Base-by-base conservation (phyloP, 2,888 invertebrate genomes). In the Athripsodes cinereus region DNA sequence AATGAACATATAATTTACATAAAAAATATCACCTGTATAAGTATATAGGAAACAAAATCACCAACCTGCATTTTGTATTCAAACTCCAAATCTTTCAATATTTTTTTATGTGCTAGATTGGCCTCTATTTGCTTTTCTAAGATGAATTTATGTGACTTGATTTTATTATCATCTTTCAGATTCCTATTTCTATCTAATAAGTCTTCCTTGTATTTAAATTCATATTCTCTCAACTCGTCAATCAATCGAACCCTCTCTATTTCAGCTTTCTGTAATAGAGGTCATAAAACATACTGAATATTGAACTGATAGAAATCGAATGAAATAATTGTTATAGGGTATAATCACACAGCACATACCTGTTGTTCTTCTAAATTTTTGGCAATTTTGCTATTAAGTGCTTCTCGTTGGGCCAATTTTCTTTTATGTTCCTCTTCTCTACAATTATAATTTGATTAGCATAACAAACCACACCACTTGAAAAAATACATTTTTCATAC, bases 201-300 rank as follows among this genome's bases (percentile, higher is more conserved):
- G n/a, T 22, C 44, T 20, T 52, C 13, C 46, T 47, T 21, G 21
- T 54, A 16, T 20, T 35, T 44, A 31, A 57, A 52, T 49, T 59
- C 62, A 53, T 59, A 53, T 16, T 59, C 57, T 47, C 48, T 46
- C 5, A 62, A 35, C 44, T 62, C 55, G 46, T 53, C 40, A 35
- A 62, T 55, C 16, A 62, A 31, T 20, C 55, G 10, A 13, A 21
- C 47, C 31, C 55, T 47, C 55, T 59, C 59, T 40, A 57, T 48
- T 19, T 21, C 8, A n/a, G 34, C 51, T 22, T 21, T 48, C 62
- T 62, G 48, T 47, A 59, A 59, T 21, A 49, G 13, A 34, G n/a
- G n/a, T n/a, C n/a, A n/a, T n/a, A n/a, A n/a, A n/a, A n/a, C n/a
- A n/a, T n/a, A n/a, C n/a, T n/a, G n/a, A n/a, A n/a, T n/a, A n/a